Conservation (phyloP, 2,113 vertebrate species). For the Siphamia tubifer region DNA sequence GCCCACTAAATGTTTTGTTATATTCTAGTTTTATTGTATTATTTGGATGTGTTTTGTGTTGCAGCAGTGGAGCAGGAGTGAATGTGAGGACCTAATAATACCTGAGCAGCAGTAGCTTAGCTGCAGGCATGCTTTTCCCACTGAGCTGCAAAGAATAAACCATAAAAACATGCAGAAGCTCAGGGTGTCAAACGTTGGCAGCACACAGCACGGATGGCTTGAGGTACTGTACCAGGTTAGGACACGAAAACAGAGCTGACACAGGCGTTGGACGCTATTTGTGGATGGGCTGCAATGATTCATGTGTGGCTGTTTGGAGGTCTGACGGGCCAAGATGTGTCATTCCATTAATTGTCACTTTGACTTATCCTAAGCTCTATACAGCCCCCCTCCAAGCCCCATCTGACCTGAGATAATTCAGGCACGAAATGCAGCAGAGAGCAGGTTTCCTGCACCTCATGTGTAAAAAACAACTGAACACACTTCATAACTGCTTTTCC, state of each 20-base stretch:
- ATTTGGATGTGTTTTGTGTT: no score
- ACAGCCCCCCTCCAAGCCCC: constrained; percentile 29
- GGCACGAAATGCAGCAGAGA: neutral
- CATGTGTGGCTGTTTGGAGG: constrained; percentile 49
- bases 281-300: constrained; percentile 53
- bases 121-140: neutral
- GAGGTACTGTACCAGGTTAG: neutral
- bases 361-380: constrained; percentile 45
- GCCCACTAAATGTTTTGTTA: no score
- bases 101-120: neutral
- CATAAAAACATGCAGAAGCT: neutral
- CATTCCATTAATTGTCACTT: constrained; percentile 63
- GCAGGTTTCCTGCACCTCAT: constrained; percentile 6
- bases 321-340: constrained; percentile 62
- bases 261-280: constrained; percentile 49
- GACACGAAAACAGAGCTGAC: constrained; percentile 5
- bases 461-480: neutral
- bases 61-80: no score
- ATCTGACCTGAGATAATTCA: constrained; percentile 24
- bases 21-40: no score
- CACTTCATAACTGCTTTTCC: no score
- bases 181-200: neutral
- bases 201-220: neutral
- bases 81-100: no score
- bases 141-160: neutral